These are phyloP conservation scores for Melipona bicolor DNA, from an alignment of 2,888 invertebrate genomes.

Conservation along the genomic window DNA sequence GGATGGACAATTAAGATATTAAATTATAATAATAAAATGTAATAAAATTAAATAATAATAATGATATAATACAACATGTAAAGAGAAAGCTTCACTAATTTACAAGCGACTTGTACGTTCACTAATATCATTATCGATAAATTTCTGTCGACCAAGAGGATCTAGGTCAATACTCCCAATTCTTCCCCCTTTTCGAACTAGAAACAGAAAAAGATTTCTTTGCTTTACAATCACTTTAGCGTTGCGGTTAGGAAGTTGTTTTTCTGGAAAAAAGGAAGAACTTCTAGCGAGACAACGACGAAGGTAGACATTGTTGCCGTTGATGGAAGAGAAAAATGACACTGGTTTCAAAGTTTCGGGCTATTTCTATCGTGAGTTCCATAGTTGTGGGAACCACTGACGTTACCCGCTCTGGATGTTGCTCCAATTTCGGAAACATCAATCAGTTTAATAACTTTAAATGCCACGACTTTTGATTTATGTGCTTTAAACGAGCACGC, in stretches of 20 bases:
- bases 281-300: neutral
- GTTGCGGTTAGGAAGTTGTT: neutral
- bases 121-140: neutral
- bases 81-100: neutral
- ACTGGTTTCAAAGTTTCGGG: neutral
- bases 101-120: neutral
- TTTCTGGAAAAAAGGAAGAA: neutral
- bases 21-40: too few species aligned
- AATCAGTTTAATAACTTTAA: neutral
- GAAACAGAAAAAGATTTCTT: too few species aligned
- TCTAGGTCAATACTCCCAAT: neutral
- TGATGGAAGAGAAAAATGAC: neutral
- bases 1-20: too few species aligned
- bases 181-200: neutral
- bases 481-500: neutral
- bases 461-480: neutral
- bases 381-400: slow-evolving; percentile 42
- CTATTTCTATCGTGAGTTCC: slow-evolving; percentile 28
- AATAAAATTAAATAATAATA: too few species aligned
- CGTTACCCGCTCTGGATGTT: neutral
- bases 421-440: slow-evolving; percentile 9
- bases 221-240: neutral
- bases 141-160: neutral
- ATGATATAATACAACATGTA: too few species aligned
- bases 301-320: neutral